Conservation (phyloP, 2,888 invertebrate species). For the Hypolimnas misippus region DNA sequence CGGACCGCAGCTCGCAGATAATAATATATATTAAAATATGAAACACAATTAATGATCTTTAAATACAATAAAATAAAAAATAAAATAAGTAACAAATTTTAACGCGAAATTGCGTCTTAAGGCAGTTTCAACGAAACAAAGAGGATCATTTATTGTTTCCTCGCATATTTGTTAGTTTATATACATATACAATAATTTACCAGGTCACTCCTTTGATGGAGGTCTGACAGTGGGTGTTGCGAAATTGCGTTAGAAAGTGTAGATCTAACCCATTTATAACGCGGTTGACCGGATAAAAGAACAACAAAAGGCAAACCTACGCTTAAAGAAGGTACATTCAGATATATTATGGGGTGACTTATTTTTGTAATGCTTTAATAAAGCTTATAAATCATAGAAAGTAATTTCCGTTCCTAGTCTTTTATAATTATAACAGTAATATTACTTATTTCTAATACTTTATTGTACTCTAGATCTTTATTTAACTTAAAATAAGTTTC, state of each 20-base stretch:
- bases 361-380: too few relatives aligned
- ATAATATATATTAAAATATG: too few relatives aligned
- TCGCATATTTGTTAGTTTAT: constrained; percentile 25
- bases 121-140: constrained; percentile 24
- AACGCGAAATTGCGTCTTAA: background rate
- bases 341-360: background rate
- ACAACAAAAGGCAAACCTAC: background rate
- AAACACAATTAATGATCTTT: too few relatives aligned
- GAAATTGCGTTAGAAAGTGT: constrained; percentile 26
- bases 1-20: too few relatives aligned
- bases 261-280: constrained; percentile 23
- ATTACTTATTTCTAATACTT: too few relatives aligned
- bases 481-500: too few relatives aligned
- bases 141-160: constrained; percentile 20
- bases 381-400: background rate
- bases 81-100: background rate
- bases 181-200: constrained; percentile 26
- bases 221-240: constrained; percentile 38
- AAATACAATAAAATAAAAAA: background rate
- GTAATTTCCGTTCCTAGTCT: too few relatives aligned
- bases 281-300: constrained; percentile 15
- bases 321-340: background rate
- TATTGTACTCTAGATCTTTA: too few relatives aligned
- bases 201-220: constrained; percentile 31
- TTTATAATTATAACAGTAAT: too few relatives aligned